Conservation (phyloP, 2,113 vertebrate genomes). For the Megaceryle torquata region DNA sequence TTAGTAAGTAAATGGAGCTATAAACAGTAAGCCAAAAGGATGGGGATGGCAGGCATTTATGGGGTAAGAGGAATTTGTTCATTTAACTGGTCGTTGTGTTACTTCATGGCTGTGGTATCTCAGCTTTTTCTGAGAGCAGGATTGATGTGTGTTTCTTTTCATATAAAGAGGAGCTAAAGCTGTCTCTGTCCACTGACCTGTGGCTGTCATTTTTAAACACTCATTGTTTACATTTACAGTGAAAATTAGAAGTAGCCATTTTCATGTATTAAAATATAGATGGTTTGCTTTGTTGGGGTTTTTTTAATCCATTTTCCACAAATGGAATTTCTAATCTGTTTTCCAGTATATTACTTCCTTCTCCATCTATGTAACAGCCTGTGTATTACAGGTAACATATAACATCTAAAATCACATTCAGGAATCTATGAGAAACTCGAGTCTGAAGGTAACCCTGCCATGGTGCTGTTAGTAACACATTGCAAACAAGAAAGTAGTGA, state of each 20-base stretch:
- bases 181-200: background rate
- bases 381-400: background rate
- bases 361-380: conserved; percentile 51
- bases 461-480: conserved; percentile 78
- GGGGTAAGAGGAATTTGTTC: conserved; percentile 48
- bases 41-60: conserved; percentile 53
- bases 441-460: conserved; percentile 71
- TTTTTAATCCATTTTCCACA: background rate
- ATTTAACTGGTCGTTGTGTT: conserved; percentile 23
- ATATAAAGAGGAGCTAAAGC: background rate
- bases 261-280: background rate
- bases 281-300: background rate
- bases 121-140: background rate
- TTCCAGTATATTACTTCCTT: conserved; percentile 10
- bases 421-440: conserved; percentile 59
- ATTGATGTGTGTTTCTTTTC: background rate
- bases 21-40: conserved; percentile 54
- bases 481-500: conserved; percentile 79
- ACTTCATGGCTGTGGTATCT: conserved; percentile 7
- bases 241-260: background rate
- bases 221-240: background rate
- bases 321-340: background rate
- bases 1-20: conserved; percentile 49
- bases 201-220: background rate
- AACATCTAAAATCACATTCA: conserved; percentile 49